Base-by-base conservation (phyloP, 1,140 invertebrate genomes). In the Neocloeon triangulifer region DNA sequence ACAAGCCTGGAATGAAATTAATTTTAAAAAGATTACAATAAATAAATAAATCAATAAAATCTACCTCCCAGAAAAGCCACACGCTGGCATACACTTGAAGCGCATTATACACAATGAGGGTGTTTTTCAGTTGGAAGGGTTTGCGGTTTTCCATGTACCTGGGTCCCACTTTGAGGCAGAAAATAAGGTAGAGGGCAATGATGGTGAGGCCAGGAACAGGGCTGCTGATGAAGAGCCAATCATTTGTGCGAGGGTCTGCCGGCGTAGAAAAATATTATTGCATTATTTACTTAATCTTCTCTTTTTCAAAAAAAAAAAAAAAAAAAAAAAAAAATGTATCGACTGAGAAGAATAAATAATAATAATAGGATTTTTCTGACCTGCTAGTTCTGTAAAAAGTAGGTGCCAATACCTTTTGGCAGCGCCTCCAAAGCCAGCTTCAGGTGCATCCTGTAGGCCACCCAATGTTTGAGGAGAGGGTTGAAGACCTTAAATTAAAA, bases 171-270 rank as follows among this genome's bases (percentile, higher is more conserved):
- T 63, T 67, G 8, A 70, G 47, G 2, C 74, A 64, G 43, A 78
- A 74, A 46, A 72, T 75, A 5, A 77, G 46, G 37, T 78, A 80
- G 12, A 67, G 59, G 18, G 65, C 56, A 29, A 78, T 47, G 18
- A 79, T 68, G 17, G 61, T 62, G 3, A 73, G 43, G 1, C 77
- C 75, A 1, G 78, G 77, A 13, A 73, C 51, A 1, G 78, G 79
- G 3, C 71, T 70, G 14, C 61, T 59, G 52, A 88, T 77, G 9
- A 89, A 51, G 37, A 78, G 72, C 81, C 81, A 88, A 39, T 82
- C 66, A 40, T 70, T 75, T 21, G 81, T 81, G 41, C 84, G 64
- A 4, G 62, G 61, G 66, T 85, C 79, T 80, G 49, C 25, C 63
- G 65, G 38, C 34, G 36, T 39, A 30, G 30, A 45, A n/a, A 23